These are phyloP conservation scores for Coleophora deauratella DNA, from an alignment of 2,888 invertebrate species.

Conservation along the genomic window DNA sequence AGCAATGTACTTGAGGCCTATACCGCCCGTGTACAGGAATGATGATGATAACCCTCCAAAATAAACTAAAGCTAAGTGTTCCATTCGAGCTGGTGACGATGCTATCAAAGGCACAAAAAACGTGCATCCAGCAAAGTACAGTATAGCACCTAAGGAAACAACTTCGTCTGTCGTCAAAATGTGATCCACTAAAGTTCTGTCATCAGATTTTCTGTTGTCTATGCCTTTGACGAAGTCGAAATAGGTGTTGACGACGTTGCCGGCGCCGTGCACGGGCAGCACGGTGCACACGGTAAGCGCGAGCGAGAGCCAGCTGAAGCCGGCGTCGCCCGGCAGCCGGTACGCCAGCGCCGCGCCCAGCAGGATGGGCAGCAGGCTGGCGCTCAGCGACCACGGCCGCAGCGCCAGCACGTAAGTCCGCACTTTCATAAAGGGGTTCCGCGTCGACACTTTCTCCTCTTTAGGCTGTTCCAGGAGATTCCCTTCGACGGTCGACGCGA, in stretches of 20 bases:
- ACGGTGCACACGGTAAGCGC: conserved; percentile 89
- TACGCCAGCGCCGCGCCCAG: conserved; percentile 92
- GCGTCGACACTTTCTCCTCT: conserved; percentile 38
- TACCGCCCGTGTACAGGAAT: conserved; percentile 97
- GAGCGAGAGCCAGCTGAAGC: conserved; percentile 86
- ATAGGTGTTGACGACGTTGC: conserved; percentile 97
- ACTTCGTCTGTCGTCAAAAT: conserved; percentile 83
- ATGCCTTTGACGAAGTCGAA: conserved; percentile 96
- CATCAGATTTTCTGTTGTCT: conserved; percentile 94
- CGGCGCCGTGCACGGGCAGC: conserved; percentile 95
- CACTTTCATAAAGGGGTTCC: conserved; percentile 85
- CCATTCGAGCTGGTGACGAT: conserved; percentile 93
- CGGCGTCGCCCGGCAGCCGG: conserved; percentile 82
- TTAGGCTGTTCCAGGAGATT: conserved; percentile 62
- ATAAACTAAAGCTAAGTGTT: conserved; percentile 94
- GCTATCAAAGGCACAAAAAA: conserved; percentile 85
- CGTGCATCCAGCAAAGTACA: conserved; percentile 90
- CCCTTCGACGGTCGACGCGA: conserved; percentile 44
- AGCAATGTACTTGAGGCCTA: conserved; percentile 96
- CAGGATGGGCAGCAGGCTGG: conserved; percentile 91
- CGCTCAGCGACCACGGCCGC: conserved; percentile 95
- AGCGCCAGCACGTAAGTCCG: conserved; percentile 91
- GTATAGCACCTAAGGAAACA: conserved; percentile 89
- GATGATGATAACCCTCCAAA: conserved; percentile 96
- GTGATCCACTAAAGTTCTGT: conserved; percentile 95